These are phyloP conservation scores for Lutjanus campechanus DNA, from an alignment of 2,797 vertebrate species.

Conservation along the genomic window DNA sequence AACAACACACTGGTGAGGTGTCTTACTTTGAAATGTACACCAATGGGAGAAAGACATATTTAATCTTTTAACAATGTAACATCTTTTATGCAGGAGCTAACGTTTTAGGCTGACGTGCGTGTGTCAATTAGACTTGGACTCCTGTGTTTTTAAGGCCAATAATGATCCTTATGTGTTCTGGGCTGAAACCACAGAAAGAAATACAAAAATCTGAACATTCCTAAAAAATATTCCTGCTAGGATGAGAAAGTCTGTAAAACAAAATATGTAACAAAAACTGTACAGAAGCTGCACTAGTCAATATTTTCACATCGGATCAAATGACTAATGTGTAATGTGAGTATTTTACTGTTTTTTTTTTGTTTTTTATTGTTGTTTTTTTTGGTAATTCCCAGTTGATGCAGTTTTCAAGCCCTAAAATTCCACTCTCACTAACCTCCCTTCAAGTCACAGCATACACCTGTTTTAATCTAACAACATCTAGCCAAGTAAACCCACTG, in stretches of 20 bases:
- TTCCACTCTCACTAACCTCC: neutral
- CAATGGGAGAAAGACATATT: neutral
- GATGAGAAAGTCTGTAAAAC: neutral
- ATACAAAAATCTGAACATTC: neutral
- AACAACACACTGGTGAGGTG: neutral
- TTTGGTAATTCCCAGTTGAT: neutral
- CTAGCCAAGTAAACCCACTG: neutral
- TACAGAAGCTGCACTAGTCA: neutral
- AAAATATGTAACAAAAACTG: neutral
- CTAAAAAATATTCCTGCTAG: too few species aligned
- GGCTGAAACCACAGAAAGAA: neutral
- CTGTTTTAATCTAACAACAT: neutral
- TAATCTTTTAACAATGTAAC: slow-evolving; percentile 9
- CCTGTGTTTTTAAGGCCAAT: neutral
- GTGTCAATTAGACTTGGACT: neutral
- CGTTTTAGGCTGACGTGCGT: neutral
- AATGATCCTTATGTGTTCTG: neutral
- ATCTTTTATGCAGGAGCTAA: neutral
- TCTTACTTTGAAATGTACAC: slow-evolving; percentile 6
- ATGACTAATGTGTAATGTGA: neutral
- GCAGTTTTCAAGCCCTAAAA: too few species aligned
- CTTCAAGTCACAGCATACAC: neutral
- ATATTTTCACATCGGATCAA: neutral
- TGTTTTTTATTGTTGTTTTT: too few species aligned
- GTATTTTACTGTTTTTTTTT: too few species aligned